These are phyloP conservation scores for Hemitrygon akajei DNA, from an alignment of 2,797 vertebrate species.

Conservation along the genomic window DNA sequence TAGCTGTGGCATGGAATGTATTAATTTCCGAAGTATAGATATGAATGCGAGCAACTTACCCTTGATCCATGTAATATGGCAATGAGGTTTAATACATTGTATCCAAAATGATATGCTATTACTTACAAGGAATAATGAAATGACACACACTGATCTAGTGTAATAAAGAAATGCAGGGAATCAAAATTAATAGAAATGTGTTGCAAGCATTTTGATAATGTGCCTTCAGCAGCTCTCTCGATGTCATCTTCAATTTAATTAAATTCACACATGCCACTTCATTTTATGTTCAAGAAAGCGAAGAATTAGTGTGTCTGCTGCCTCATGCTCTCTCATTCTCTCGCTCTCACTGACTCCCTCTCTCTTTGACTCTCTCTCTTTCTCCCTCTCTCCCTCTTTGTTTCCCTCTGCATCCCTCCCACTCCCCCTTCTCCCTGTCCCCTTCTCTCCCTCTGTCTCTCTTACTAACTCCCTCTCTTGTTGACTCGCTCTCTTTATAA, in stretches of 20 bases:
- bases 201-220: conserved; percentile 1
- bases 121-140: conserved; percentile 15
- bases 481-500: too few species aligned
- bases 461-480: too few species aligned
- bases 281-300: neutral
- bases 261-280: conserved; percentile 34
- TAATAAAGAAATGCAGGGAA: conserved; percentile 5
- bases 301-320: conserved; percentile 2
- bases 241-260: conserved; percentile 33
- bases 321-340: neutral
- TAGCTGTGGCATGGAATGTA: neutral
- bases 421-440: neutral
- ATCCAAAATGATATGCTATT: conserved; percentile 1
- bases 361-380: too few species aligned
- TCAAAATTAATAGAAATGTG: conserved; percentile 27
- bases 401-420: too few species aligned
- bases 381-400: too few species aligned
- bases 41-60: neutral
- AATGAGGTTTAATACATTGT: neutral
- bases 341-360: neutral
- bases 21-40: neutral
- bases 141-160: neutral
- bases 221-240: conserved; percentile 10
- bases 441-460: neutral
- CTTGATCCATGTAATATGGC: neutral